phyloP scores from a whole-genome alignment of 2,888 invertebrate genomes.

The Chymomyza fuscimana region DNA sequence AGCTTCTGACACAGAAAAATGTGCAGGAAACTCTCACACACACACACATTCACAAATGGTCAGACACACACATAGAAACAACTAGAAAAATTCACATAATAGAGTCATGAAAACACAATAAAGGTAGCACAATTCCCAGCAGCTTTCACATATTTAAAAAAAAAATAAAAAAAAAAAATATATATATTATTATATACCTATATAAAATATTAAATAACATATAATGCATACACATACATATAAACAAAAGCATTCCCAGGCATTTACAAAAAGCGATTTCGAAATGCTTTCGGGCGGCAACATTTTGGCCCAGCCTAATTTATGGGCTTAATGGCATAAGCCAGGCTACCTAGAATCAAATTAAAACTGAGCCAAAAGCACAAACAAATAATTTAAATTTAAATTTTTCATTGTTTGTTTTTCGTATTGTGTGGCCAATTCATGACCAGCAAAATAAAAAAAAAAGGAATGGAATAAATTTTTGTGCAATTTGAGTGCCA shows the following conservation, averaged over 20 bases:
- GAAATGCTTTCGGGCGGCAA: not conserved
- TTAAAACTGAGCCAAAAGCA: slow-evolving; percentile 8
- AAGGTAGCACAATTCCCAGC: slow-evolving; percentile 11
- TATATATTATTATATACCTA: not conserved
- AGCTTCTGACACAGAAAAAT: slow-evolving; percentile 53
- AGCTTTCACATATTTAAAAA: not conserved
- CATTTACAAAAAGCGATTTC: not conserved
- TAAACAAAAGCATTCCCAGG: not conserved
- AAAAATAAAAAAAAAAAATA: not conserved
- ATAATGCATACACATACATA: not conserved
- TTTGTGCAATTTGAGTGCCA: not conserved
- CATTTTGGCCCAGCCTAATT: not conserved
- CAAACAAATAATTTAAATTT: slow-evolving; percentile 14
- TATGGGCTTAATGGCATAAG: not conserved
- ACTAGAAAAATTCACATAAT: slow-evolving; percentile 12
- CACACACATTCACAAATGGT: not conserved
- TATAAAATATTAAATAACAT: not conserved
- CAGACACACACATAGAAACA: not conserved
- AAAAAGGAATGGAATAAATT: not conserved
- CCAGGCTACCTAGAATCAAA: slow-evolving; percentile 8
- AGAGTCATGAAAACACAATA: slow-evolving; percentile 26
- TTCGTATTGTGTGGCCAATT: not conserved
- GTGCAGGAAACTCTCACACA: not conserved
- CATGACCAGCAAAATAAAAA: slow-evolving; percentile 2
- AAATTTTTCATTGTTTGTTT: slow-evolving; percentile 9